These are phyloP conservation scores for Cyclargus thomasi DNA, from an alignment of 1,140 invertebrate species.

Conservation along the genomic window DNA sequence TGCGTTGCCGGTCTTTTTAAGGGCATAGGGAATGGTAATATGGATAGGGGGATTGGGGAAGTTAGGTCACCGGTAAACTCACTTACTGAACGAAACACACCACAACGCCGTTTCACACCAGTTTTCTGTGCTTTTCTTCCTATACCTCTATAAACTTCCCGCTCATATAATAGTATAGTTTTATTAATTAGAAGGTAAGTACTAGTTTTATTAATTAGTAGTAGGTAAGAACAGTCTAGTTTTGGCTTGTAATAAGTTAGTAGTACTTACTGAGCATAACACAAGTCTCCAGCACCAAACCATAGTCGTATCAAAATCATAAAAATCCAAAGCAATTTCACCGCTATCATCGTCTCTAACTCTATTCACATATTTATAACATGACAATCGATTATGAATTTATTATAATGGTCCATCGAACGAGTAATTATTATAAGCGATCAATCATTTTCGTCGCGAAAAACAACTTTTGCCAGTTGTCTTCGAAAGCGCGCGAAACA, in stretches of 20 bases:
- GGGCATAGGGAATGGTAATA: no score
- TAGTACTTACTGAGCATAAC: conserved; percentile 70
- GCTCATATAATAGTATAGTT: no score
- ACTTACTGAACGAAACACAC: no score
- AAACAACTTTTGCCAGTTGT: conserved; percentile 45
- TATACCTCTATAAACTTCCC: no score
- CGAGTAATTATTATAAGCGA: conserved; percentile 11
- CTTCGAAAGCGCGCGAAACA: conserved; percentile 55
- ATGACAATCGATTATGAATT: conserved; percentile 13
- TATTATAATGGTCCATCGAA: conserved; percentile 8
- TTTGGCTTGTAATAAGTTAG: not conserved
- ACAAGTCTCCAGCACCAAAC: conserved; percentile 64
- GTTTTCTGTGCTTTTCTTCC: no score
- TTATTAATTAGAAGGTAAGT: no score
- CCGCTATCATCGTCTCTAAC: conserved; percentile 51
- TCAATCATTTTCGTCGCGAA: conserved; percentile 19
- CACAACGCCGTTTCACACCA: no score
- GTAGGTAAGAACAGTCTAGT: not conserved
- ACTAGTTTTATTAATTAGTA: not conserved
- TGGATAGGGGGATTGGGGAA: no score
- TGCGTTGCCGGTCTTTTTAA: no score
- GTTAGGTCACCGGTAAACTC: no score
- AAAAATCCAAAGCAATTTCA: conserved; percentile 51
- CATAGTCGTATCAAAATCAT: conserved; percentile 56
- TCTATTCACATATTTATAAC: conserved; percentile 25